Evolutionary conservation across 2,888 invertebrate genomes (phyloP).

Genomic region (Agrotis segetum): DNA sequence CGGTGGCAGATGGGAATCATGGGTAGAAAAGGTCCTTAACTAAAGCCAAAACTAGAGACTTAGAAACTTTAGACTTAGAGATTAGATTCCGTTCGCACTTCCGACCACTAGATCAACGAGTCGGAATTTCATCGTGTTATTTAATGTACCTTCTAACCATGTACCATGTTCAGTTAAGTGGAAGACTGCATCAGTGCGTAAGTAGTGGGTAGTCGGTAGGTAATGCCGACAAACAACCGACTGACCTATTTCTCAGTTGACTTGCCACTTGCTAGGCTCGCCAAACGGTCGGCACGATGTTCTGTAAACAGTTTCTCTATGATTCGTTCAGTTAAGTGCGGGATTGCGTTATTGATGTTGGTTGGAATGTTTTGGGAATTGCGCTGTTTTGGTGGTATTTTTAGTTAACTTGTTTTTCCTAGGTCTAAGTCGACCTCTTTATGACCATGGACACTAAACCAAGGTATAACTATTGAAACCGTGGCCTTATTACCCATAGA

Average conservation of each 20-base stretch:
- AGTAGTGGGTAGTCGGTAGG: constrained; percentile 8
- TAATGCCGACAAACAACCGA: constrained; percentile 37
- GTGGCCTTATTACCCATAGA: too few relatives aligned
- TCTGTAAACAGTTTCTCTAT: constrained; percentile 29
- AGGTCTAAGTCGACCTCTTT: too few relatives aligned
- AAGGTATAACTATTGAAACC: too few relatives aligned
- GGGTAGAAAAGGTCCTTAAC: too few relatives aligned
- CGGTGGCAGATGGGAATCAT: too few relatives aligned
- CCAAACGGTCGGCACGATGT: constrained; percentile 16
- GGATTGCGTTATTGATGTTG: neutral
- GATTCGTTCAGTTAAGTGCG: constrained; percentile 13
- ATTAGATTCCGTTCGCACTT: too few relatives aligned
- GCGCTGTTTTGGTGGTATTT: neutral
- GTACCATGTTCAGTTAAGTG: neutral
- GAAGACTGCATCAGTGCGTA: constrained; percentile 20
- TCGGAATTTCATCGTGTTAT: too few relatives aligned
- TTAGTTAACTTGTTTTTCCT: too few relatives aligned
- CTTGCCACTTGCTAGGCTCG: constrained; percentile 14
- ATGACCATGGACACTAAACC: too few relatives aligned
- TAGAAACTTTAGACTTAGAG: too few relatives aligned
- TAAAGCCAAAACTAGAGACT: too few relatives aligned
- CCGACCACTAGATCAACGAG: too few relatives aligned
- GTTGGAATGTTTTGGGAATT: neutral
- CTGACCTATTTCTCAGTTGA: constrained; percentile 51
- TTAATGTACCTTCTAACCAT: neutral